phyloP scores from a whole-genome alignment of 2,797 vertebrate genomes.

The Falco rusticolus region DNA sequence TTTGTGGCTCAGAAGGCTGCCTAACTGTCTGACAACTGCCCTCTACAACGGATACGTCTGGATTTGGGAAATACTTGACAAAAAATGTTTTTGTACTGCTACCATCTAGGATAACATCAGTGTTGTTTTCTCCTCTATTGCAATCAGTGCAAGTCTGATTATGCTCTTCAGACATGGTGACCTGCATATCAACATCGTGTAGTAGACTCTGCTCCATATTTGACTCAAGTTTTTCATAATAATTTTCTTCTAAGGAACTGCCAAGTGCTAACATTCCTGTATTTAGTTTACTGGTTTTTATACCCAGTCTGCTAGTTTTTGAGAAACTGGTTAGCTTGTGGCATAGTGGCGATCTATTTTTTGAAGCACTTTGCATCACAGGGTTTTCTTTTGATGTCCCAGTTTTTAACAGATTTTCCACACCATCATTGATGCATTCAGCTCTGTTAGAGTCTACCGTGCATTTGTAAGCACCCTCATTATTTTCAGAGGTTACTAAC shows the following conservation, averaged over 20 bases:
- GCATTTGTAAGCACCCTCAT: background rate
- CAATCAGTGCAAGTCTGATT: background rate
- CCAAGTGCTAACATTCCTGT: background rate
- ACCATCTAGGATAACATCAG: background rate
- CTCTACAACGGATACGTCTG: constrained; percentile 3
- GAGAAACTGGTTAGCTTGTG: constrained; percentile 28
- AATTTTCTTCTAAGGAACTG: constrained; percentile 30
- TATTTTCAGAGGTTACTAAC: background rate
- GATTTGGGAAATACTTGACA: constrained; percentile 41
- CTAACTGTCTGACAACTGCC: constrained; percentile 4
- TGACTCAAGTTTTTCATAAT: background rate
- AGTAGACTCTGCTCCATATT: background rate
- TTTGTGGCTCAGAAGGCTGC: constrained; percentile 20
- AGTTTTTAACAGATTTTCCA: background rate
- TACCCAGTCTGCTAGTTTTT: constrained; percentile 21
- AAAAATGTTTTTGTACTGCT: background rate
- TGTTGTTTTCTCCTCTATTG: background rate
- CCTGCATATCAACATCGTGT: background rate
- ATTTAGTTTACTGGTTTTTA: constrained; percentile 22
- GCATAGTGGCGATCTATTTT: background rate
- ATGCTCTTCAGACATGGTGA: background rate
- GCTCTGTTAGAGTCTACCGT: background rate
- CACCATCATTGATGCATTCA: background rate
- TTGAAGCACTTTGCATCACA: background rate
- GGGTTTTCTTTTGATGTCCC: background rate